phyloP scores from a whole-genome alignment of 2,113 vertebrate genomes.

The Thomomys bottae region DNA sequence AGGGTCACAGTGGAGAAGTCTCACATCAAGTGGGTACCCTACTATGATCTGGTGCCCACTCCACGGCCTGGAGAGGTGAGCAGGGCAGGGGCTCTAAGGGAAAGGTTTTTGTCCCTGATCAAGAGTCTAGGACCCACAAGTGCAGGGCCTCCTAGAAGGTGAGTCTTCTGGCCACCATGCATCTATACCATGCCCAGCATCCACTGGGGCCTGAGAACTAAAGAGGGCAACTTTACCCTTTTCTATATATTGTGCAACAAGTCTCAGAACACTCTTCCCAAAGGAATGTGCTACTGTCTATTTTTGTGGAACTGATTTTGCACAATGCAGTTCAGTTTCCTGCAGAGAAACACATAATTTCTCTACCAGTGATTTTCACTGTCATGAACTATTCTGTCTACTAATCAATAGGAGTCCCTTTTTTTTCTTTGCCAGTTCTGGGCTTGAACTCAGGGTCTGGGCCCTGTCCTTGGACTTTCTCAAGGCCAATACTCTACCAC shows the following conservation, averaged over 20 bases:
- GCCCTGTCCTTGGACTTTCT: too few relatives aligned
- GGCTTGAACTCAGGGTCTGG: too few relatives aligned
- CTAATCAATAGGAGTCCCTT: too few relatives aligned
- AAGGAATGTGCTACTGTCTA: neutral
- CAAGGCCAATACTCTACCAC: too few relatives aligned
- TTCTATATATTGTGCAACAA: rapidly evolving
- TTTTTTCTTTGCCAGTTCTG: too few relatives aligned
- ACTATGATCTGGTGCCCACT: constrained; percentile 91
- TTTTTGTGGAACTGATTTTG: neutral
- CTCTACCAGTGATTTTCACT: too few relatives aligned
- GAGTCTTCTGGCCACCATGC: neutral
- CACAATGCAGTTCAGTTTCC: neutral
- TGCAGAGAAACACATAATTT: neutral
- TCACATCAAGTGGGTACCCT: constrained; percentile 97
- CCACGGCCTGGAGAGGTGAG: constrained; percentile 96
- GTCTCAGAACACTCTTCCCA: rapidly evolving
- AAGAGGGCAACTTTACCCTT: neutral
- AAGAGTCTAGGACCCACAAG: neutral
- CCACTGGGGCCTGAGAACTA: too few relatives aligned
- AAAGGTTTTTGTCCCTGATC: neutral
- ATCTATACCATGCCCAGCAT: too few relatives aligned
- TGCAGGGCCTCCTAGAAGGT: neutral
- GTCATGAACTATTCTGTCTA: neutral
- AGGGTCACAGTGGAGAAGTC: constrained; percentile 96
- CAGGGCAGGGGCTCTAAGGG: neutral